Conservation (phyloP, 2,113 vertebrate species). For the Elachura formosa region DNA sequence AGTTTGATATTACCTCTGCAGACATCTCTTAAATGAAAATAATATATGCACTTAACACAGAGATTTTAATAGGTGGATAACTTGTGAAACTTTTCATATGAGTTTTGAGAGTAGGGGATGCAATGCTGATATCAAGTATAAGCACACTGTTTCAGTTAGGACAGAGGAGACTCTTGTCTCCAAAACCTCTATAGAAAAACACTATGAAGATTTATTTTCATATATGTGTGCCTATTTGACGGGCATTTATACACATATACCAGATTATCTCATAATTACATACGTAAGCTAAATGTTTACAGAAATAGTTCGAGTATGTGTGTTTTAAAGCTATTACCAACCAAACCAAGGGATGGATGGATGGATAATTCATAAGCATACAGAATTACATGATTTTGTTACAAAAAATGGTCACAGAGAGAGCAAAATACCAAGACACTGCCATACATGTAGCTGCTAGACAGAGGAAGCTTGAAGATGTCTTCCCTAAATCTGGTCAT, state of each 20-base stretch:
- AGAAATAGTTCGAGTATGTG: neutral
- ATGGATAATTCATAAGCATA: neutral
- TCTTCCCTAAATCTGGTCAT: neutral
- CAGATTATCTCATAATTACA: neutral
- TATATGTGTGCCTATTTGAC: neutral
- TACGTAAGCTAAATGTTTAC: neutral
- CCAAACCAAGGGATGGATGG: neutral
- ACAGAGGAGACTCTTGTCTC: neutral
- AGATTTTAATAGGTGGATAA: neutral
- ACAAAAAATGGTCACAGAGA: neutral
- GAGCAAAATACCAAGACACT: neutral
- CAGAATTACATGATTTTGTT: neutral
- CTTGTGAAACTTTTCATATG: neutral
- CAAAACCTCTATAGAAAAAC: neutral
- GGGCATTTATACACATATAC: rapidly evolving
- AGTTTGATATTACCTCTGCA: neutral
- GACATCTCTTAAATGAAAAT: neutral
- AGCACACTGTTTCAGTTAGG: neutral
- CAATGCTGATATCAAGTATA: neutral
- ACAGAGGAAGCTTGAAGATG: neutral
- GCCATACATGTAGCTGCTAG: neutral
- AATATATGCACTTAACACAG: neutral
- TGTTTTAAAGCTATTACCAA: neutral
- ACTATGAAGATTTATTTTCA: neutral
- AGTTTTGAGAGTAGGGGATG: neutral